Evolutionary conservation across 2,888 invertebrate genomes (phyloP).

Genomic region (Athalia cordata): DNA sequence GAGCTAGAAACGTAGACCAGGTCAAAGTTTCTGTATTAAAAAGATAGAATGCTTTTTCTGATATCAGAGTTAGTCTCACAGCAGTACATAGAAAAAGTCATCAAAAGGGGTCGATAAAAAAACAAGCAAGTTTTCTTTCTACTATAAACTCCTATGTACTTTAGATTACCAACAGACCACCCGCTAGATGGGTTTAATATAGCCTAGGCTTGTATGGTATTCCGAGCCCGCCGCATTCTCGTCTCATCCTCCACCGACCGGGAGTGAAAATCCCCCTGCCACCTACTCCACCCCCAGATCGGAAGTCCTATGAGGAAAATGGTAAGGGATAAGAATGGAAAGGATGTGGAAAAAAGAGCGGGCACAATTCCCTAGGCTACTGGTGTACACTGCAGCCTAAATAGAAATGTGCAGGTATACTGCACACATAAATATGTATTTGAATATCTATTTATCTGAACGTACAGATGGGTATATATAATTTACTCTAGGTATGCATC

Average conservation of each 20-base stretch:
- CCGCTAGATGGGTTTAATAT: conserved; percentile 62
- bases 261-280: conserved; percentile 5
- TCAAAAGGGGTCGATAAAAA: not conserved
- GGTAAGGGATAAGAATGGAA: conserved; percentile 47
- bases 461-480: not conserved
- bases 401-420: not conserved
- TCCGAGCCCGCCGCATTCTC: conserved; percentile 56
- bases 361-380: not conserved
- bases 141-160: conserved; percentile 16
- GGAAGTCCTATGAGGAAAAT: conserved; percentile 45
- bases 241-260: conserved; percentile 26
- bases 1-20: not conserved
- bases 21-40: not conserved
- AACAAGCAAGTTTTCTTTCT: not conserved
- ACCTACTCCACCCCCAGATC: conserved; percentile 48
- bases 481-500: not conserved
- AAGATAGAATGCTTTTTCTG: not conserved
- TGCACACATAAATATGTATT: not conserved
- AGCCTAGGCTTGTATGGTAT: conserved; percentile 58
- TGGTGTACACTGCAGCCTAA: no score
- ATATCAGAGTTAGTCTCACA: not conserved
- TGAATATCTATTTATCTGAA: not conserved
- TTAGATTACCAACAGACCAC: conserved; percentile 52
- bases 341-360: conserved; percentile 14
- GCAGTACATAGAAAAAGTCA: not conserved